A percentile compares a stretch with the other conserved stretches of the same genome.
Conservation (phyloP, 1,140 invertebrate species). For the Bombus difficillimus region DNA sequence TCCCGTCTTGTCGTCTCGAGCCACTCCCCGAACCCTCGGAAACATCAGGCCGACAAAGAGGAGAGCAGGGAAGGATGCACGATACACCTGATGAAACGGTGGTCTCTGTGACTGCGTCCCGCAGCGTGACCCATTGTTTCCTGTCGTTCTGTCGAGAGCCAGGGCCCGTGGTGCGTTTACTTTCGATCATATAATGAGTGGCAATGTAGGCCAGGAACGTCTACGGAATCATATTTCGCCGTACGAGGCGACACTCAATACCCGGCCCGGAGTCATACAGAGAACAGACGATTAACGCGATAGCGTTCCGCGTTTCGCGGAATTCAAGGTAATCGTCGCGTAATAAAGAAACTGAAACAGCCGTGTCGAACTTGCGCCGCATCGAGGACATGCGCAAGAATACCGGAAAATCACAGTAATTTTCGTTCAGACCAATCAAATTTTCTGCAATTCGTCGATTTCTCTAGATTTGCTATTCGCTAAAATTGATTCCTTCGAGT, state of each 20-base stretch:
- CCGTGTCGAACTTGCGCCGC: slow-evolving; percentile 36
- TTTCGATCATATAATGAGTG: slow-evolving; percentile 74
- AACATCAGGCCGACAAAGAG: background rate
- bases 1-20: slow-evolving; percentile 2
- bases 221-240: slow-evolving; percentile 80
- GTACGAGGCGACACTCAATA: slow-evolving; percentile 80
- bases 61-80: background rate
- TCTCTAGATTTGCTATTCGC: too few species aligned
- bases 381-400: background rate
- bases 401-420: background rate
- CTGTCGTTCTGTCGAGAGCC: slow-evolving; percentile 53
- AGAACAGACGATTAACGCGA: slow-evolving; percentile 80
- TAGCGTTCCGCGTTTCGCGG: slow-evolving; percentile 76
- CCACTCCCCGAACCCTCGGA: slow-evolving; percentile 22
- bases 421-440: too few species aligned
- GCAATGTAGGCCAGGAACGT: slow-evolving; percentile 81
- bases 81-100: slow-evolving; percentile 44
- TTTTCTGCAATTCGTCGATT: too few species aligned
- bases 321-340: slow-evolving; percentile 67
- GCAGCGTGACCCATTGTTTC: slow-evolving; percentile 62
- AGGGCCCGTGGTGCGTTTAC: slow-evolving; percentile 57
- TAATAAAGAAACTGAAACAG: slow-evolving; percentile 58
- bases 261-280: slow-evolving; percentile 71
- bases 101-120: slow-evolving; percentile 28
- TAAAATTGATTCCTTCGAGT: too few species aligned